These are phyloP conservation scores for Hyperopisus bebe DNA, from an alignment of 2,113 vertebrate genomes.

Conservation along the genomic window DNA sequence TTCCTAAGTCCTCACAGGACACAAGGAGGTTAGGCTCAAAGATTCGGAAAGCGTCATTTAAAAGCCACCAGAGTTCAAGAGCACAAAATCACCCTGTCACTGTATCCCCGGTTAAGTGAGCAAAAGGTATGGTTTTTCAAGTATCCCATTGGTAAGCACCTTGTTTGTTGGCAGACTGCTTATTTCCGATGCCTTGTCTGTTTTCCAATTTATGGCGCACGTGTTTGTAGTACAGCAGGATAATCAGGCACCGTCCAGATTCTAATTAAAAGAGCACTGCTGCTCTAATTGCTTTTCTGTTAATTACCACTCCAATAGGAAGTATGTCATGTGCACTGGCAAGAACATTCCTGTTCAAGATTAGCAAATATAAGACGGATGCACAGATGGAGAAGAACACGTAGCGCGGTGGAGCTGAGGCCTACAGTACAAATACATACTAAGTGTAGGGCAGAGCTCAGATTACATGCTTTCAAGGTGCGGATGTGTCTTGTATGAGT, in stretches of 20 bases:
- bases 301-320: background rate
- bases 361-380: background rate
- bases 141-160: background rate
- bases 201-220: background rate
- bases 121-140: background rate
- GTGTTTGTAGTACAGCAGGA: background rate
- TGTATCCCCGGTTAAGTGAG: background rate
- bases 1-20: background rate
- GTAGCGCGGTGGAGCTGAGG: background rate
- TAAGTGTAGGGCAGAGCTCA: background rate
- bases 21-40: background rate
- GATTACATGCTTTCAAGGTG: background rate
- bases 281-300: background rate
- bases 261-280: background rate
- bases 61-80: background rate
- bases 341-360: background rate
- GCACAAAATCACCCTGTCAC: background rate
- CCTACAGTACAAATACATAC: background rate
- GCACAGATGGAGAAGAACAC: background rate
- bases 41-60: background rate
- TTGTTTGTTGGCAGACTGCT: background rate
- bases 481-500: background rate
- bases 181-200: background rate
- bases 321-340: background rate
- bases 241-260: background rate